These are phyloP conservation scores for Paradisaea rubra DNA, from an alignment of 2,113 vertebrate genomes.

Conservation along the genomic window DNA sequence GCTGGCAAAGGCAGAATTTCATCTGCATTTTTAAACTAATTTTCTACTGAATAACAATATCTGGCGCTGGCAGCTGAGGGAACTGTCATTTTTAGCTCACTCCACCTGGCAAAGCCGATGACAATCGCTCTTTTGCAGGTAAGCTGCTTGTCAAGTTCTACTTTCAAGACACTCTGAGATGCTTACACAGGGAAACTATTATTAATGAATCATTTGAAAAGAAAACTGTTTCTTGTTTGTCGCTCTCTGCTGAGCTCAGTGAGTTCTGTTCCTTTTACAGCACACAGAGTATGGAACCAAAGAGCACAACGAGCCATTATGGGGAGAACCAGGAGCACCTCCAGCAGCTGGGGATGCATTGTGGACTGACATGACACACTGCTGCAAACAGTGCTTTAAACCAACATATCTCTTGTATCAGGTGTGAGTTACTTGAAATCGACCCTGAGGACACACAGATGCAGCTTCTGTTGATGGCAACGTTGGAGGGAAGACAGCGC, in stretches of 20 bases:
- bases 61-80: not conserved
- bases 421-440: not conserved
- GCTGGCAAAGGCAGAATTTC: not conserved
- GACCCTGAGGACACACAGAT: not conserved
- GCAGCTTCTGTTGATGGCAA: not conserved
- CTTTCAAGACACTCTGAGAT: not conserved
- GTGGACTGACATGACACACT: accelerated
- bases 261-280: not conserved
- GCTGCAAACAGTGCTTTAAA: not conserved
- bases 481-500: not conserved
- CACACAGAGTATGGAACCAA: accelerated
- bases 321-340: not conserved
- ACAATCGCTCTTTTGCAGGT: not conserved
- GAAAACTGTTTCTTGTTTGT: not conserved
- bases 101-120: not conserved
- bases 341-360: not conserved
- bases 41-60: not conserved
- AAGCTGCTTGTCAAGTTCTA: not conserved
- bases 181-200: not conserved
- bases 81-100: not conserved
- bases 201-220: not conserved
- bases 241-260: not conserved
- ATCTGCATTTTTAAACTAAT: not conserved
- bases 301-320: accelerated
- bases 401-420: not conserved